Evolutionary conservation across 2,113 vertebrate species (phyloP).

Genomic region (Columba livia): DNA sequence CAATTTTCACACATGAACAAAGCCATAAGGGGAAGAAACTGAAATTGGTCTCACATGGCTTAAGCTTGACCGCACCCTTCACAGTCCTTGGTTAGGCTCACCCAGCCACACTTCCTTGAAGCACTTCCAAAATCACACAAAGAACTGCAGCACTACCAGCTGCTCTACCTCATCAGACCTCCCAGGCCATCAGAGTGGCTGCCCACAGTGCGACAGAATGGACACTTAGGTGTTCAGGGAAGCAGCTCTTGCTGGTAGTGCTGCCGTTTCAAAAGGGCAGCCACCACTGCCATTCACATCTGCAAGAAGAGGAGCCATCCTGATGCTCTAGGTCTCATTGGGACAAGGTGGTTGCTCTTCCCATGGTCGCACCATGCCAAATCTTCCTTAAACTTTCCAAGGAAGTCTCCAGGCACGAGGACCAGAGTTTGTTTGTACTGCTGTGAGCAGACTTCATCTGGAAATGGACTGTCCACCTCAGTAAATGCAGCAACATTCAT

Average conservation of each 20-base stretch:
- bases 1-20: not conserved
- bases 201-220: not conserved
- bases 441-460: rapidly evolving
- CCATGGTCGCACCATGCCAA: rapidly evolving
- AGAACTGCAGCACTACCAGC: not conserved
- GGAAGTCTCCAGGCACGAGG: not conserved
- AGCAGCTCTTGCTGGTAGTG: not conserved
- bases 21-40: not conserved
- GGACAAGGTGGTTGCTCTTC: not conserved
- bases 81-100: rapidly evolving
- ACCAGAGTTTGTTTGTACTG: not conserved
- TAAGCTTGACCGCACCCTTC: not conserved
- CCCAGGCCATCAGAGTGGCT: not conserved
- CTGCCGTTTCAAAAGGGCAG: not conserved
- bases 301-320: not conserved
- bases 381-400: not conserved
- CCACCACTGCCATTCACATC: no score
- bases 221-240: not conserved
- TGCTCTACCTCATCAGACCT: not conserved
- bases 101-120: rapidly evolving
- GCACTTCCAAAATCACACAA: not conserved
- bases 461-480: rapidly evolving
- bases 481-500: not conserved
- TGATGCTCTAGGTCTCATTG: rapidly evolving
- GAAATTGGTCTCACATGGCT: not conserved